Conservation (phyloP, 1,140 invertebrate genomes). For the Cotesia vestalis region DNA sequence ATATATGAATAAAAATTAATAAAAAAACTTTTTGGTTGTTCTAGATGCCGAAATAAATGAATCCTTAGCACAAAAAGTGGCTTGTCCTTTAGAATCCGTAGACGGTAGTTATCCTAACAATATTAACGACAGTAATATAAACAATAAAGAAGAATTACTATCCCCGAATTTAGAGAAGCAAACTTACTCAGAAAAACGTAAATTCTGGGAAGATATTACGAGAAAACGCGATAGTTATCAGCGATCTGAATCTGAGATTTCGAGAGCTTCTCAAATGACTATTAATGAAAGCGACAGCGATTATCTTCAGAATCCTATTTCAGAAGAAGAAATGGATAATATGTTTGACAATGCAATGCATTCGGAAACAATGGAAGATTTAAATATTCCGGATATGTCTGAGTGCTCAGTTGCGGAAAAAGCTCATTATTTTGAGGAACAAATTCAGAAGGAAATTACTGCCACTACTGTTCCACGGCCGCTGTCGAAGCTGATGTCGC, state of each 20-base stretch:
- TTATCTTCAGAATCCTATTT: conserved; percentile 53
- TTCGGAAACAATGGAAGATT: conserved; percentile 55
- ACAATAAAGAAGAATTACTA: conserved; percentile 45
- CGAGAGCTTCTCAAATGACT: conserved; percentile 57
- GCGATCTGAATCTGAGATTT: conserved; percentile 62
- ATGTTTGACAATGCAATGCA: conserved; percentile 43
- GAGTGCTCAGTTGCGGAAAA: conserved; percentile 65
- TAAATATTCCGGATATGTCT: conserved; percentile 60
- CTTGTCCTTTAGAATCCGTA: conserved; percentile 63
- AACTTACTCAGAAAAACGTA: conserved; percentile 62
- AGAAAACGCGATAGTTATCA: conserved; percentile 61
- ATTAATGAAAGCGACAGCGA: conserved; percentile 62
- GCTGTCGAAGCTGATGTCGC: conserved; percentile 26
- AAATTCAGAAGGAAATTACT: conserved; percentile 61
- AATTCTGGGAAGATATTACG: conserved; percentile 65
- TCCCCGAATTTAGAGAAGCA: conserved; percentile 58
- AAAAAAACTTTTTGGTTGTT: conserved; percentile 61
- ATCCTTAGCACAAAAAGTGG: conserved; percentile 62
- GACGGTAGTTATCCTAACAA: conserved; percentile 54
- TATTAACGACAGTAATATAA: conserved; percentile 57
- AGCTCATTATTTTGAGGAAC: conserved; percentile 64
- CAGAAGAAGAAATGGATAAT: conserved; percentile 48
- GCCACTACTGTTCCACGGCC: conserved; percentile 33
- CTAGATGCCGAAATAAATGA: conserved; percentile 64
- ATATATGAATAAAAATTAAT: conserved; percentile 30